phyloP scores from a whole-genome alignment of 2,888 invertebrate genomes.

The Leucozona laternaria region DNA sequence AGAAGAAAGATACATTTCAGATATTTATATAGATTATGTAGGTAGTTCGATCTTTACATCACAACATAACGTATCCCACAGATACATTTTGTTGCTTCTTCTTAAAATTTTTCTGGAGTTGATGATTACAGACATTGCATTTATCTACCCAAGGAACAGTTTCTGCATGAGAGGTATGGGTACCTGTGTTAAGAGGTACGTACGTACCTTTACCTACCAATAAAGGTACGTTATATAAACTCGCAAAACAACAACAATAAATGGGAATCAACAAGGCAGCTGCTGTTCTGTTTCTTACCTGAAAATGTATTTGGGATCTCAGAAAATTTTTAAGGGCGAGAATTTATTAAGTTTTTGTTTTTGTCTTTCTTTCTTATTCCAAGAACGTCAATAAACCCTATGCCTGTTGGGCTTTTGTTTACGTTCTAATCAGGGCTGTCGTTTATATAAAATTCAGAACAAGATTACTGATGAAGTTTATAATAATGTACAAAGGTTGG shows the following conservation, averaged over 20 bases:
- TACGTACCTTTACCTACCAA: conserved; percentile 7
- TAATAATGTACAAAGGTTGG: too few species aligned
- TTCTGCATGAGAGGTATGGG: not conserved
- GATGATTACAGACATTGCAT: conserved; percentile 53
- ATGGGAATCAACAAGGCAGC: conserved; percentile 41
- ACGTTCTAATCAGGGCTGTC: conserved; percentile 15
- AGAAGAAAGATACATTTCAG: conserved; percentile 1
- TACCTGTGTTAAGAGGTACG: conserved; percentile 9
- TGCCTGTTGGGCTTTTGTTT: conserved; percentile 39
- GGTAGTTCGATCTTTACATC: not conserved
- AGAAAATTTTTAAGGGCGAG: conserved; percentile 41
- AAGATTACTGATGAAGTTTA: not conserved
- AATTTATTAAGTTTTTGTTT: conserved; percentile 22
- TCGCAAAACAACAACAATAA: conserved; percentile 37
- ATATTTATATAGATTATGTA: not conserved
- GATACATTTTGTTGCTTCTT: conserved; percentile 42
- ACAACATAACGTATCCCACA: not conserved
- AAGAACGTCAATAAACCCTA: conserved; percentile 42
- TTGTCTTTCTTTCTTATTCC: conserved; percentile 21
- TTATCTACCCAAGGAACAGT: not conserved
- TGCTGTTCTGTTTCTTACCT: conserved; percentile 53
- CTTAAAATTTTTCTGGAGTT: conserved; percentile 25
- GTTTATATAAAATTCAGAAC: not conserved
- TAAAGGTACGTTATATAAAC: conserved; percentile 28
- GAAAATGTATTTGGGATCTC: conserved; percentile 34